Evolutionary conservation across 1,140 invertebrate genomes (phyloP), one percentile per base, ranked within the genome.

Genomic region (Spodoptera litura): DNA sequence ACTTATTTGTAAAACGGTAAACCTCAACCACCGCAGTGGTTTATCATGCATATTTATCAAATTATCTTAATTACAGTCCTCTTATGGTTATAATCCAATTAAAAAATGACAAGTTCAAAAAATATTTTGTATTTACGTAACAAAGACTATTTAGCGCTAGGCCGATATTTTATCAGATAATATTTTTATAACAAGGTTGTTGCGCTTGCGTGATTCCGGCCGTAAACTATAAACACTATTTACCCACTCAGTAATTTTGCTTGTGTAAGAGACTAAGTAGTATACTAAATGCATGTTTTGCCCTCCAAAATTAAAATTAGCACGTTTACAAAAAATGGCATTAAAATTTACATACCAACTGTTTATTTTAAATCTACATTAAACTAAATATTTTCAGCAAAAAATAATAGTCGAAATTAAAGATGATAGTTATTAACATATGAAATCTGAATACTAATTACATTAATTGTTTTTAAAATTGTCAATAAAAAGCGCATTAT

Each of bases 141-240:
- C 27, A 58, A 73, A 73, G 35, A 73, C 27, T 53, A 62, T 75
- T 62, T 53, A 27, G 49, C 25, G 49, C 59, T 61, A 56, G 49
- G 38, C 58, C 62, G 64, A 76, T 58, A 51, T 35, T 56, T 59
- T 61, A 78, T 78, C 66, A 64, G 59, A 74, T 78, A 81, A 55
- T 49, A 75, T 62, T 75, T 68, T 52, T 52, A 52, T 68, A 74
- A 61, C 80, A 78, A 81, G 80, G 80, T 58, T 78, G 55, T 73
- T 74, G 52, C 80, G 72, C 76, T 76, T 78, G 77, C 80, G 72
- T 78, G 72, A 71, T 76, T 81, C 72, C 56, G 80, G 20, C 70
- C 31, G 68, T 81, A 76, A 78, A 80, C 78, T 75, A 71, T 75
- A 62, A 64, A 25, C 44, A n/a, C n/a, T 62, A n/a, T 62, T 61